phyloP scores from a whole-genome alignment of 2,113 vertebrate species.

The Talpa occidentalis region DNA sequence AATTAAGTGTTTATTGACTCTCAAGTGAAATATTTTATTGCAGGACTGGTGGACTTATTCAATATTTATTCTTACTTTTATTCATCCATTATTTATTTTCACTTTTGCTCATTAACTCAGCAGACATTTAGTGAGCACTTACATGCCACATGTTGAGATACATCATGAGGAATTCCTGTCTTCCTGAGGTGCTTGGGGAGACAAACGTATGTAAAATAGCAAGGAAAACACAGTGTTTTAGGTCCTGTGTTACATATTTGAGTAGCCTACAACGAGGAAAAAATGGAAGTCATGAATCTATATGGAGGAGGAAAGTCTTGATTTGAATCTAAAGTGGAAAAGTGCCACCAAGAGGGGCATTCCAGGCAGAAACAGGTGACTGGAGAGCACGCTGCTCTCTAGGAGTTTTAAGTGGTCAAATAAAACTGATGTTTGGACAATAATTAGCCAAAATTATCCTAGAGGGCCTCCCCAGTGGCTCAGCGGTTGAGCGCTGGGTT shows the following conservation, averaged over 20 bases:
- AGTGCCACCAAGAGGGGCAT: not conserved
- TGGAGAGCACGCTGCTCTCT: not conserved
- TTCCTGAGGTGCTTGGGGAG: not conserved
- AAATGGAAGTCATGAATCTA: not conserved
- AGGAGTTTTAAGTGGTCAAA: not conserved
- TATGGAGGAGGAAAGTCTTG: not conserved
- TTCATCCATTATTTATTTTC: not conserved
- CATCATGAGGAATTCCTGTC: not conserved
- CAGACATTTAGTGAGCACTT: not conserved
- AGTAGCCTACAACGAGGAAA: not conserved
- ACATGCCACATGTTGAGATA: not conserved
- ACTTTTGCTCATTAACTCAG: not conserved
- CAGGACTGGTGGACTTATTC: not conserved
- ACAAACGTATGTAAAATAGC: not conserved
- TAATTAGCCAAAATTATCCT: conserved; percentile 5
- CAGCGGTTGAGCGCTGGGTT: too few relatives aligned
- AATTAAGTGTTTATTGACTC: not conserved
- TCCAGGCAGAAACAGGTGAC: not conserved
- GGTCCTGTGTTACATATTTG: not conserved
- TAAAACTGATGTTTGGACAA: not conserved
- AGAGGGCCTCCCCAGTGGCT: too few relatives aligned
- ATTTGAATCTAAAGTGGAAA: not conserved
- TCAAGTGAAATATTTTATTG: not conserved
- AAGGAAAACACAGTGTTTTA: not conserved
- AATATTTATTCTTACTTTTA: not conserved